phyloP scores from a whole-genome alignment of 2,113 vertebrate species.

The Takifugu flavidus region DNA sequence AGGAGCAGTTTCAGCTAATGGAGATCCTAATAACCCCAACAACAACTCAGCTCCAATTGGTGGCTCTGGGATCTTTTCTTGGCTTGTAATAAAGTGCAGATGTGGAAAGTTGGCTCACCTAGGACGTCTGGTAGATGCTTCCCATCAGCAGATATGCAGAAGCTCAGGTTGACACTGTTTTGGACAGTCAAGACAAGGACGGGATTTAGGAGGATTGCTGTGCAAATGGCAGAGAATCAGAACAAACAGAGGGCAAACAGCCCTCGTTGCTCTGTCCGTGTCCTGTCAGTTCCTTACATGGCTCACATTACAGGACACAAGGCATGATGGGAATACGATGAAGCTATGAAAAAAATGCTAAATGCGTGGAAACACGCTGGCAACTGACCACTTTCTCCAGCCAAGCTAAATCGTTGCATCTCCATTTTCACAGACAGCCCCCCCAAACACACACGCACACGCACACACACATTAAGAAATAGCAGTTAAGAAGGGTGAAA shows the following conservation, averaged over 20 bases:
- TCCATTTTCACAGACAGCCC: slow-evolving; percentile 23
- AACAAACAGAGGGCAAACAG: slow-evolving; percentile 22
- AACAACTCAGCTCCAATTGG: slow-evolving; percentile 14
- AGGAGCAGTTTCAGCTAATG: too few relatives aligned
- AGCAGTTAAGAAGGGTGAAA: slow-evolving; percentile 66
- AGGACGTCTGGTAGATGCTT: slow-evolving; percentile 82
- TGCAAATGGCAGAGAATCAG: slow-evolving; percentile 32
- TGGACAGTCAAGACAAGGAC: slow-evolving; percentile 49
- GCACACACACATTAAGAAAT: slow-evolving; percentile 29
- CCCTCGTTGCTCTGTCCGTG: slow-evolving; percentile 19
- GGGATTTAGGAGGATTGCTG: slow-evolving; percentile 42
- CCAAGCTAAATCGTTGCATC: slow-evolving; percentile 37
- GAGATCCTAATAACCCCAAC: too few relatives aligned
- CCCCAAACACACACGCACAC: neutral
- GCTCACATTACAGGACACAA: slow-evolving; percentile 40
- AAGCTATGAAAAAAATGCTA: slow-evolving; percentile 39
- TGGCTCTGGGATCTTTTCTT: slow-evolving; percentile 31
- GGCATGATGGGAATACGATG: slow-evolving; percentile 26
- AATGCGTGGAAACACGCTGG: slow-evolving; percentile 32
- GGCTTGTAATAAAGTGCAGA: slow-evolving; percentile 39
- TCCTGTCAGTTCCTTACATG: slow-evolving; percentile 43
- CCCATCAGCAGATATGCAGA: slow-evolving; percentile 87
- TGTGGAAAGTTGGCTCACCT: slow-evolving; percentile 77
- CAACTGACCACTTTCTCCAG: slow-evolving; percentile 33
- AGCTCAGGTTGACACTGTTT: slow-evolving; percentile 89